A percentile compares a stretch with the other conserved stretches of the same genome.
These are phyloP conservation scores for Scrobipalpa costella DNA, from an alignment of 2,888 invertebrate species.

Conservation along the genomic window DNA sequence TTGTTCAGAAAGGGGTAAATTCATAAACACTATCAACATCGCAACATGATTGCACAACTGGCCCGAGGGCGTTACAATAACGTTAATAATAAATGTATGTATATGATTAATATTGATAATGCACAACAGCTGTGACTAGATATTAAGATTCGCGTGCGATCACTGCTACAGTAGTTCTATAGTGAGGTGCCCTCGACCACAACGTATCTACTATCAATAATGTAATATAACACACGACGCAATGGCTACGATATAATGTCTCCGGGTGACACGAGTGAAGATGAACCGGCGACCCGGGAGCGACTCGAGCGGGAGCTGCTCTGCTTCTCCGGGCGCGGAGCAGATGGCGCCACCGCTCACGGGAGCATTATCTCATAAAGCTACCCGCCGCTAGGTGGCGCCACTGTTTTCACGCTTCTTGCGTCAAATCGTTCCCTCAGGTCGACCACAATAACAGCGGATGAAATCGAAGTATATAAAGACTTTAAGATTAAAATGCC, in stretches of 20 bases:
- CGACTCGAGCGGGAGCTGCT: not conserved
- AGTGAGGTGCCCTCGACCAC: constrained; percentile 41
- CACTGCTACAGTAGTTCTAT: constrained; percentile 36
- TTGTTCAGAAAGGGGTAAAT: constrained; percentile 37
- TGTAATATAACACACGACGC: constrained; percentile 27
- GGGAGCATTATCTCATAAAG: not conserved
- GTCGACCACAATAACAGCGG: not conserved
- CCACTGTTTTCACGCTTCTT: not conserved
- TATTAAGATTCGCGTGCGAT: constrained; percentile 56
- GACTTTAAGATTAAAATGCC: too few relatives aligned
- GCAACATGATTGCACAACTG: constrained; percentile 35
- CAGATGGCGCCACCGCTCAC: not conserved
- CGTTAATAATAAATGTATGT: constrained; percentile 32
- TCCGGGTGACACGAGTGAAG: not conserved
- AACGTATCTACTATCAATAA: constrained; percentile 28
- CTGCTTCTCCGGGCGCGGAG: not conserved
- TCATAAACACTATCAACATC: constrained; percentile 42
- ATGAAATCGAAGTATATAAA: constrained; percentile 14
- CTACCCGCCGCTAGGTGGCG: not conserved
- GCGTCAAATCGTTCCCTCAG: not conserved
- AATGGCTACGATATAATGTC: constrained; percentile 18
- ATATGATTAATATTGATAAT: constrained; percentile 41
- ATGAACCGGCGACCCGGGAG: not conserved
- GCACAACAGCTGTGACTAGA: constrained; percentile 74
- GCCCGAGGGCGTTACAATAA: constrained; percentile 18